Conservation (phyloP, 2,113 vertebrate species). For the Engraulis encrasicolus region DNA sequence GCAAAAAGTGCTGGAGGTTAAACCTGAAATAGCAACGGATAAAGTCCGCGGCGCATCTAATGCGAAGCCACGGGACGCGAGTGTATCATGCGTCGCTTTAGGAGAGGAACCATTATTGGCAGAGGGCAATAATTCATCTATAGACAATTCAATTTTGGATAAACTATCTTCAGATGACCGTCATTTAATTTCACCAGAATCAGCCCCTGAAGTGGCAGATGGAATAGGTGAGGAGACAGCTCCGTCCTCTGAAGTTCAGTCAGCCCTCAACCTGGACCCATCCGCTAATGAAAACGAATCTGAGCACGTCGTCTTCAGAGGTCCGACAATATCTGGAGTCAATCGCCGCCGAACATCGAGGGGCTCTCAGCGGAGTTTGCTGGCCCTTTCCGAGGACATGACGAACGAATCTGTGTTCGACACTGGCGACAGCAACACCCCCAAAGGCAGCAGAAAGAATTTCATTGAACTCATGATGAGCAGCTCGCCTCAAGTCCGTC, state of each 20-base stretch:
- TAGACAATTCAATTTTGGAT: neutral
- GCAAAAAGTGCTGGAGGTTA: neutral
- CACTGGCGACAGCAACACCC: constrained; percentile 65
- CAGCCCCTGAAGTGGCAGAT: constrained; percentile 65
- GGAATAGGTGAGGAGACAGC: constrained; percentile 64
- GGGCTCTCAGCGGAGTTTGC: constrained; percentile 65
- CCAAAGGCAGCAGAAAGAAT: constrained; percentile 74
- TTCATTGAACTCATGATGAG: constrained; percentile 81
- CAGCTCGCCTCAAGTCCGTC: constrained; percentile 84
- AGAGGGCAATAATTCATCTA: neutral
- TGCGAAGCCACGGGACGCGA: neutral
- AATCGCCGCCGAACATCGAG: constrained; percentile 64
- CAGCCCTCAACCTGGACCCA: neutral
- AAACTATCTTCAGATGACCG: neutral
- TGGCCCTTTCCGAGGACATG: constrained; percentile 70
- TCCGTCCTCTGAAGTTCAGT: constrained; percentile 43
- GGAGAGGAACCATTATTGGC: neutral
- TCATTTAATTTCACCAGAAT: neutral
- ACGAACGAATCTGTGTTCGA: constrained; percentile 54
- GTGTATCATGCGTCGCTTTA: constrained; percentile 31
- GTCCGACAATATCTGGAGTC: neutral
- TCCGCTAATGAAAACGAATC: neutral
- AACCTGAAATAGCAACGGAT: neutral
- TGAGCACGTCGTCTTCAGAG: neutral
- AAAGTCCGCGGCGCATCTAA: neutral